Evolutionary conservation across 1,140 invertebrate genomes (phyloP), one percentile per base, ranked within the genome.

Genomic region (Brachionus asplanchnoidis): DNA sequence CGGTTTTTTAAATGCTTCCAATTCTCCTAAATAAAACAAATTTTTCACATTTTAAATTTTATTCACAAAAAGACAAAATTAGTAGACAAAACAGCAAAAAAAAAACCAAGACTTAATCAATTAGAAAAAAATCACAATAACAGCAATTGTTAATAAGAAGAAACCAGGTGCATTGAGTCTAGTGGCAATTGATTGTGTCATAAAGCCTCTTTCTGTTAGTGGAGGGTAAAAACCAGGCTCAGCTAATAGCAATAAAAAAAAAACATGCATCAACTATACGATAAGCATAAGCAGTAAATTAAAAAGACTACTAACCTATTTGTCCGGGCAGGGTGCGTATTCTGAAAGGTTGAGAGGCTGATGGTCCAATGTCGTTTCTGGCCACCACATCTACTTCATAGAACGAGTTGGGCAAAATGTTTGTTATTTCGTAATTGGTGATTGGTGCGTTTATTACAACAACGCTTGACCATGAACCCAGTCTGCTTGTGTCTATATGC

Each of bases 1-100:
- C 4, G 36, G 23, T 68, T 82, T 60, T 40, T 26, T 65, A 44
- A 65, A 82, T 6, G 79, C 79, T 65, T 82, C 79, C 23, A 56
- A 65, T 60, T 82, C 73, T 46, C 73, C 73, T 77, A 77, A 50
- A 77, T 23, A 77, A 77, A 53, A 42, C 12, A 75, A 75, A 75
- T 17, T 44, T n/a, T 75, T 75, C 20, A 26, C 28, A 17, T 68
- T 75, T 42, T 42, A 75, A 75, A 20, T 44, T 75, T 75, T 75
- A 42, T 75, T 75, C 11, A 75, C 17, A 42, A n/a, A 14, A 3
- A 36, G 26, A 9, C 53, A 53, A 50, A 50, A 53, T 53, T 53
- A 53, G 17, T 14, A 53, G 17, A 53, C 46, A 53, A 53, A 36
- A 36, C 32, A 36, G 4, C 6, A 36, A 36, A 1, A 36, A 36